These are phyloP conservation scores for Alfaro cultratus DNA, from an alignment of 2,797 vertebrate genomes.

Conservation along the genomic window DNA sequence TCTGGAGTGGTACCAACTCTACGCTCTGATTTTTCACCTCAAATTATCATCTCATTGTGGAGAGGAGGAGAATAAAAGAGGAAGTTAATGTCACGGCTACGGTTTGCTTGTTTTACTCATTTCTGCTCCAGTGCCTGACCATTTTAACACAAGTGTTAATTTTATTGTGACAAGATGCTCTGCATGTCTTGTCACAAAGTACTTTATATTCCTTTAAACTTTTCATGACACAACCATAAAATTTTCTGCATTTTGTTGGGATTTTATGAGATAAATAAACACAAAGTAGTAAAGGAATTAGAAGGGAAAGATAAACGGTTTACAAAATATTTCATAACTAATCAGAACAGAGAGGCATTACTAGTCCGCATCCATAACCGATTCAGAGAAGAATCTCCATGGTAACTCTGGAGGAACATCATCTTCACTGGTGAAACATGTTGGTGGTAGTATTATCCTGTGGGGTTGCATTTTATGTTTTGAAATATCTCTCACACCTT, in stretches of 20 bases:
- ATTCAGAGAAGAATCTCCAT: not conserved
- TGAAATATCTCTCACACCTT: too few relatives aligned
- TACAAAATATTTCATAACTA: not conserved
- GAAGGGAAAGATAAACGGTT: not conserved
- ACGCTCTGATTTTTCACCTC: constrained; percentile 33
- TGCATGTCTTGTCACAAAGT: not conserved
- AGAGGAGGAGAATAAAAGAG: not conserved
- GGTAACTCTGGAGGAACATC: not conserved
- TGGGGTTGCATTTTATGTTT: not conserved
- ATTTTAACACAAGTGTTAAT: not conserved
- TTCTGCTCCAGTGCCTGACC: not conserved
- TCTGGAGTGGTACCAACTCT: constrained; percentile 48
- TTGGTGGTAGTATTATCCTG: not conserved
- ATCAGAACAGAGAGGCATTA: not conserved
- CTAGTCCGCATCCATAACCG: not conserved
- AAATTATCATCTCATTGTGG: not conserved
- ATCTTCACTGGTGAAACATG: not conserved
- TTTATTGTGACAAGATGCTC: not conserved
- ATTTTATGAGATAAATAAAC: not conserved
- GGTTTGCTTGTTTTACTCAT: not conserved
- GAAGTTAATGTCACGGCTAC: not conserved
- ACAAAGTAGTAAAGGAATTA: not conserved
- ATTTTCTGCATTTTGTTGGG: not conserved
- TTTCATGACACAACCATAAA: not conserved
- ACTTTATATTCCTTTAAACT: not conserved